Evolutionary conservation across 2,888 invertebrate species (phyloP).

Genomic region (Erebia palarica): DNA sequence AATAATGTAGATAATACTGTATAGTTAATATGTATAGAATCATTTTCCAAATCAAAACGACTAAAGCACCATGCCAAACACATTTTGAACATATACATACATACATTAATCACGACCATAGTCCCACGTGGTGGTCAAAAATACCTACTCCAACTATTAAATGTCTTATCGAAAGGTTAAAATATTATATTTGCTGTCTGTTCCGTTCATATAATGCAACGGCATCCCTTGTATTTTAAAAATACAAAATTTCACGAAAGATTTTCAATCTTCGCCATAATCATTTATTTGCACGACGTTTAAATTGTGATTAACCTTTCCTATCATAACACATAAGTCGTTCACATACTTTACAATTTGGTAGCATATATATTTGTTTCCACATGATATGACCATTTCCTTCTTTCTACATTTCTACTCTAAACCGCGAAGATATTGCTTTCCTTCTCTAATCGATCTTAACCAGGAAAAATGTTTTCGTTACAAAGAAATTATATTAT

Average conservation of each 20-base stretch:
- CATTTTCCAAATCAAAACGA: conserved; percentile 68
- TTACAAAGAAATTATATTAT: conserved; percentile 43
- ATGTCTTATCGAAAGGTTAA: conserved; percentile 41
- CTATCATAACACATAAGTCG: conserved; percentile 69
- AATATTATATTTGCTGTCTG: conserved; percentile 37
- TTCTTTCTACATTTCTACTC: conserved; percentile 59
- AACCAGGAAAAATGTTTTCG: conserved; percentile 48
- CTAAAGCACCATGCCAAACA: conserved; percentile 75
- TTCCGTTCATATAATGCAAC: conserved; percentile 36
- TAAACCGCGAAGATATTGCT: conserved; percentile 70
- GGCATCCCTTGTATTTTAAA: conserved; percentile 67
- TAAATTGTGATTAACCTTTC: conserved; percentile 67
- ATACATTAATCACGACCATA: conserved; percentile 47
- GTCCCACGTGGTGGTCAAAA: conserved; percentile 46
- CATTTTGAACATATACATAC: conserved; percentile 63
- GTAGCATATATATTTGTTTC: conserved; percentile 71
- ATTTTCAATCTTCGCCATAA: conserved; percentile 76
- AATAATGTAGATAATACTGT: conserved; percentile 72
- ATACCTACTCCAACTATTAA: conserved; percentile 44
- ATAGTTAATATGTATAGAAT: conserved; percentile 58
- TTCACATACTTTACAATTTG: conserved; percentile 65
- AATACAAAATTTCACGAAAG: conserved; percentile 73
- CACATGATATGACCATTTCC: conserved; percentile 78
- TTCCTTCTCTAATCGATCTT: conserved; percentile 53
- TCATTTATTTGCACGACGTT: conserved; percentile 61